Evolutionary conservation across 1,140 invertebrate species (phyloP), one percentile per base, ranked within the genome.

Genomic region (Drosophila melanica): DNA sequence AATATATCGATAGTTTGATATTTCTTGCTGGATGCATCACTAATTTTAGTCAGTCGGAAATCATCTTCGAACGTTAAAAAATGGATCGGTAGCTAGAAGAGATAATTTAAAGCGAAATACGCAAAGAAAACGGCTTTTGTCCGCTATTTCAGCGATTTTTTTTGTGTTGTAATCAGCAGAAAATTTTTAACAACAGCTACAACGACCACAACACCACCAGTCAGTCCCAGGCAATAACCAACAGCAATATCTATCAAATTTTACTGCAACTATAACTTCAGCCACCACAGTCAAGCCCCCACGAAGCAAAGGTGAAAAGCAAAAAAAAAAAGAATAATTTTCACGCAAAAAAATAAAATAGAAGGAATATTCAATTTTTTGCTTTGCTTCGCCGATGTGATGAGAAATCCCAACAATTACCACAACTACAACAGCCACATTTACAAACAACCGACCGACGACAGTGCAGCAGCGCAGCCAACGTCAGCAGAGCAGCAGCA

Each of bases 101-200:
- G 72, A 86, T 89, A 72, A 77, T 69, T 69, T 66, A 77, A 80
- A 91, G 90, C 90, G 86, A 91, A 90, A 90, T 87, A 91, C 90
- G 90, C 90, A 91, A 91, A 85, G 86, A 90, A 92, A 92, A 91
- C 91, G 92, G 92, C 91, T 92, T 92, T 92, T 92, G 92, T 92
- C 92, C 92, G 92, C 92, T 92, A 92, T 92, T 92, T 92, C 81
- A 92, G 91, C 86, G 86, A 86, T 90, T 90, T 90, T 87, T 89
- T 89, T 89, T 89, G 84, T 89, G 82, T 82, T 87, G 84, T 89
- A 85, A 89, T 75, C 82, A 82, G 84, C 84, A 79, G 76, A 76
- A 75, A 75, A 86, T 81, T 87, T 87, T 82, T 77, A 77, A 86
- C 64, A 64, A 55, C 69, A 76, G 62, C 62, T 67, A 85, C 80